These are phyloP conservation scores for Cheirogaleus major DNA, from an alignment of 2,797 vertebrate species.

Conservation along the genomic window DNA sequence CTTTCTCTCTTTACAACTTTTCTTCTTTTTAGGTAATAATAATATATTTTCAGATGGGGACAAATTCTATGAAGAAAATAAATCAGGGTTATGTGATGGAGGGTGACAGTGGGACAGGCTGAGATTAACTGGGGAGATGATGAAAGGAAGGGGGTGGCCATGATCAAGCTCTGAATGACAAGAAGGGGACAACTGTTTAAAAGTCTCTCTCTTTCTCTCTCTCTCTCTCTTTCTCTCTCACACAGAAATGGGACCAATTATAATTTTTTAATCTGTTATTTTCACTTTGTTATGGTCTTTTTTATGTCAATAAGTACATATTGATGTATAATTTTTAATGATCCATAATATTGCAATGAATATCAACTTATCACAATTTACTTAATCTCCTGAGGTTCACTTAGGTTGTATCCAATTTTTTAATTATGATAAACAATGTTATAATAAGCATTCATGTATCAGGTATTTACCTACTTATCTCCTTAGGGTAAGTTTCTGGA, in stretches of 20 bases:
- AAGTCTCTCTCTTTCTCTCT: background rate
- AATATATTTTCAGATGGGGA: background rate
- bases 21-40: background rate
- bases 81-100: background rate
- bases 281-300: background rate
- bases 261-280: slow-evolving; percentile 13
- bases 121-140: background rate
- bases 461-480: background rate
- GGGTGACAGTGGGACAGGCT: background rate
- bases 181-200: background rate
- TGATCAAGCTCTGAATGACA: background rate
- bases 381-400: background rate
- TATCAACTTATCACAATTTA: background rate
- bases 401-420: background rate
- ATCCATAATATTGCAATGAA: background rate
- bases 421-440: background rate
- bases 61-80: too few species aligned
- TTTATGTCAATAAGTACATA: background rate
- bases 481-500: background rate
- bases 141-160: background rate
- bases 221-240: background rate
- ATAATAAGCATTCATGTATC: background rate
- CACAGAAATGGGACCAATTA: background rate
- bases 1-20: background rate
- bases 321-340: background rate